Base-by-base conservation (phyloP, 1,140 invertebrate species). In the Tetramorium simillimum region DNA sequence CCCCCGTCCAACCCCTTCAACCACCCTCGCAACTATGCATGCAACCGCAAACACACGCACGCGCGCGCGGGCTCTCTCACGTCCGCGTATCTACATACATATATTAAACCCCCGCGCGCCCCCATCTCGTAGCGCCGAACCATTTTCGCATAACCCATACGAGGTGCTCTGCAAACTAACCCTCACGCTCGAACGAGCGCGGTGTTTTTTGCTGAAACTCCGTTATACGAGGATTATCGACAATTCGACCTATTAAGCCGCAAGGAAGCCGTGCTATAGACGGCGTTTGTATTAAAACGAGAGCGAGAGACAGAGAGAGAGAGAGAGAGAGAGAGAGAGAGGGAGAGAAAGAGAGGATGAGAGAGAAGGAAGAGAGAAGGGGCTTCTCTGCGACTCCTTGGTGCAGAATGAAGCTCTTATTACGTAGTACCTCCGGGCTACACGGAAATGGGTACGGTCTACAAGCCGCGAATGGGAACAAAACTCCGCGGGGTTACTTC, bases 191-290 rank as follows among this genome's bases (percentile, higher is more conserved):
- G 24, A 51, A 7, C 56, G 56, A 24, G 18, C 56, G 14, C 56
- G 14, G 40, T 88, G 51, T 87, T 91, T 90, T 86, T 78, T 73
- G 90, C 90, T 91, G 90, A 91, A 85, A 88, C 85, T 69, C 60
- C 88, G 82, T 90, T 91, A 73, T 70, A 14, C 43, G 63, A 16
- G 86, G 86, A 91, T 91, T 91, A 91, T 91, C 90, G 90, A 91
- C 77, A 70, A 89, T 91, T 91, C 90, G 88, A 89, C 77, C 86
- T 86, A 86, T 91, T 91, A 91, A 89, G 85, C 90, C 85, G 75
- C 49, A 78, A 81, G 73, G 87, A 90, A 77, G 86, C 75, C 56
- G 56, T 85, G 40, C 21, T 51, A 87, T 43, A 69, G 85, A 85
- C 87, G 73, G 60, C 63, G 70, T 89, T 81, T 77, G 81, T 87